Base-by-base conservation (phyloP, 2,113 vertebrate species). In the Myotis yumanensis region DNA sequence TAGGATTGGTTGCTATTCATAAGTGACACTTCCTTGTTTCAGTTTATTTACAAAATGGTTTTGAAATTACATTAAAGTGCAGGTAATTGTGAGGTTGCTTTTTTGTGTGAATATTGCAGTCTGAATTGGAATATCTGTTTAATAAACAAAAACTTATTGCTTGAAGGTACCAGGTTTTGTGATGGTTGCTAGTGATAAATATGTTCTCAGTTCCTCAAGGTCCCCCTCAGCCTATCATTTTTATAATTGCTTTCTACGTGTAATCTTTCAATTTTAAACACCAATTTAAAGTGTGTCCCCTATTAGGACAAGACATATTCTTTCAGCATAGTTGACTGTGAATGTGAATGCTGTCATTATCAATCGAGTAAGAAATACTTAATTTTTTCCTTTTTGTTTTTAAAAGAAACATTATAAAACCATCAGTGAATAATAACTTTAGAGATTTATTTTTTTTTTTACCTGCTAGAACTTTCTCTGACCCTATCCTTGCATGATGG, bases 41-140 rank as follows among this genome's bases (percentile, higher is more conserved):
- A 35, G 1, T 10, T 83, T 91, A 73, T 85, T 96, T 93, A 72
- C n/a, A 91, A 52, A 94, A 62, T 90, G 77, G 52, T 95, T 97
- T 91, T 32, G 15, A 83, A 94, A 83, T 92, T 84, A 89, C 71
- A 71, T 72, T 92, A 54, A 90, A 79, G n/a, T 87, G 2, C 48
- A 68, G 23, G n/a, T 96, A 93, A 73, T 89, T 73, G 11, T 92
- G 40, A 22, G 92, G 10, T 23, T 51, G 46, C 48, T 12, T 72
- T 88, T 93, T 64, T 92, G 43, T 90, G 20, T 93, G 95, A 86
- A 57, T 83, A 88, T 69, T 86, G 32, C 22, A 75, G 17, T 64
- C 79, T 95, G 91, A 97, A 77, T 64, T 92, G 77, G 43, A 76
- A 52, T 83, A 68, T 90, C 62, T 52, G 12, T 90, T 82, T 62